Evolutionary conservation across 2,888 invertebrate species (phyloP), one percentile per base, ranked within the genome.

Genomic region (Ephialtes manifestator): DNA sequence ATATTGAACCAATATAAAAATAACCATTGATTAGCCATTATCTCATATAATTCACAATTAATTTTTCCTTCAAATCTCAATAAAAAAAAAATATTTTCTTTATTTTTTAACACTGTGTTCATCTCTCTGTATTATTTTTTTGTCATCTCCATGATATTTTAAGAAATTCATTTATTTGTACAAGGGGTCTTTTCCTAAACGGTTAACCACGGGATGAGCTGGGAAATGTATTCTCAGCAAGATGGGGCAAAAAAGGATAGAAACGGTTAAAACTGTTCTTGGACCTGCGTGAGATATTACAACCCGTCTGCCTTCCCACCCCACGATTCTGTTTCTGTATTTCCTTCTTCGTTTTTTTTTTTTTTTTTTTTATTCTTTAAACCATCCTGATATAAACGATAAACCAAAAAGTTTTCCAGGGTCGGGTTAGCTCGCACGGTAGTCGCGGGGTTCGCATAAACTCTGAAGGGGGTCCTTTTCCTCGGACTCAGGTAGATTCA

Each of bases 311-410:
- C 20, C 58, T 72, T 77, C 8, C 72, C 68, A 35, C 39, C 71
- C 58, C 15, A 20, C 46, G 13, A 10, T 39, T 46, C 63, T 28
- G 46, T 63, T 55, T 75, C 65, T n/a, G n/a, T 63, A 46, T 74
- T 53, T 67, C 65, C 15, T 55, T 43, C 18, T 67, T 43, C 20
- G 11, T 53, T 24, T 63, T 65, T 46, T 67, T 24, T 39, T 18
- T 51, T 28, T n/a, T n/a, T n/a, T n/a, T n/a, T 70, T 13, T 43
- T 46, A 43, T 46, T 74, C 72, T 24, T 53, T 39, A 48, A 81
- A 78, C 77, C 80, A 85, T 88, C 81, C 83, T 85, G 85, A 87
- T 89, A 87, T 79, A 87, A 88, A 86, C 89, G 88, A 88, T 87
- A 89, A 88, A 88, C 88, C 87, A 87, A 86, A 39, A 83, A 86